Base-by-base conservation (phyloP, 2,797 vertebrate species). In the Triplophysa bombifrons region DNA sequence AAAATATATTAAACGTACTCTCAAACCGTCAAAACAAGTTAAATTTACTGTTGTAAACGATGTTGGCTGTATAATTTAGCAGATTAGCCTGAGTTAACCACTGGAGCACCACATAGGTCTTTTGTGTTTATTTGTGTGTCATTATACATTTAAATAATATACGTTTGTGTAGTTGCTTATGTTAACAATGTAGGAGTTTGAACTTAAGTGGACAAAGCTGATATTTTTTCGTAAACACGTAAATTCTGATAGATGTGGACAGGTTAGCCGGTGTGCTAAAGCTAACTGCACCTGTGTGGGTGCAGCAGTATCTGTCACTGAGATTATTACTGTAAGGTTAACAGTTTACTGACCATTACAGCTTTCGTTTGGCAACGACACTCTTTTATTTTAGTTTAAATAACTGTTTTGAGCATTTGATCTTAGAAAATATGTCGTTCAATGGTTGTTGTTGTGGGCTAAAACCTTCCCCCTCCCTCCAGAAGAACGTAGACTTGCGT, bases 201-300 rank as follows among this genome's bases (percentile, higher is more conserved):
- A 44, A 20, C 58, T 58, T 1, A 14, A 19, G 17, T 13, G 1
- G 3, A 56, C 12, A n/a, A 20, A n/a, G 17, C 7, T 3, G 4
- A 11, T 72, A 1, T 20, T 48, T 56, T 56, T 2, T 41, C 6
- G 22, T 38, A 34, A 67, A 50, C 19, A 27, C 3, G 22, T 56
- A 8, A n/a, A 66, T 66, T 58, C 10, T 17, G 13, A 71, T 60
- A 7, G n/a, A 44, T 34, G 22, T 30, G 58, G 27, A 41, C 16
- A n/a, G 41, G 64, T 58, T 66, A 83, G 53, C 50, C 27, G n/a
- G 8, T 46, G 63, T 72, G 77, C 77, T 80, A 80, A 80, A 34
- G 77, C 77, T 80, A 73, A 80, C 30, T 25, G 77, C 61, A 58
- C 50, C 77, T 80, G 70, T 79, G 69, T 72, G 61, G 22, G 63